Base-by-base conservation (phyloP, 2,113 vertebrate genomes). In the Chlamydotis undulata region DNA sequence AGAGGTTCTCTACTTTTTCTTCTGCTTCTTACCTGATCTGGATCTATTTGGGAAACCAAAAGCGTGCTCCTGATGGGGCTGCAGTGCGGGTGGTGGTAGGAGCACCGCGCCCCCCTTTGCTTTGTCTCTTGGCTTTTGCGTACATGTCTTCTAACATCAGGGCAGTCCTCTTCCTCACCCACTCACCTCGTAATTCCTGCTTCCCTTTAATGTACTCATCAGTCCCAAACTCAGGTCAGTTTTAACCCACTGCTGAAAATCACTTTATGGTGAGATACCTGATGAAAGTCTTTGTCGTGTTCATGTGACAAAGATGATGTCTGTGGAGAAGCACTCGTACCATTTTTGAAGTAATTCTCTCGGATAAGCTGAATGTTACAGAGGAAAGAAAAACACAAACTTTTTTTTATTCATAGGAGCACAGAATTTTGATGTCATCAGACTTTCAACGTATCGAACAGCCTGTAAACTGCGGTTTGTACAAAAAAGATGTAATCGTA, bases 381-480 rank as follows among this genome's bases (percentile, higher is more conserved):
- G 76, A 55, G 61, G 70, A 57, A 52, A 37, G 52, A 15, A 70
- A 65, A 53, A 43, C 65, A 25, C 29, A 8, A 19, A 22, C 68
- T 74, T 65, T 12, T 83, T 52, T 91, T 52, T 87, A 15, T 95
- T 96, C 61, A 5, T 89, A 99, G 99, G 99, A 96, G 99, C 99
- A 28, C 99, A 99, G 98, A 99, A 99, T 97, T 99, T 99, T 70
- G 99, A 99, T 55, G 99, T 99, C 26, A 99, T 99, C 97, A 96
- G 99, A 89, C 98, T 99, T 3, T 99, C 99, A 33, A 99, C 99
- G 2, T 99, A 99, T 33, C 98, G 99, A 91, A 99, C 99, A 4
- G 99, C 99, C 90, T 99, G 99, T 96, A 99, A 99, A 90, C 98
- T 99, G 79, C 98, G 99, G 76, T 99, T 99, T 96, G 99, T 99